Base-by-base conservation (phyloP, 2,888 invertebrate genomes). In the Tinea trinotella region DNA sequence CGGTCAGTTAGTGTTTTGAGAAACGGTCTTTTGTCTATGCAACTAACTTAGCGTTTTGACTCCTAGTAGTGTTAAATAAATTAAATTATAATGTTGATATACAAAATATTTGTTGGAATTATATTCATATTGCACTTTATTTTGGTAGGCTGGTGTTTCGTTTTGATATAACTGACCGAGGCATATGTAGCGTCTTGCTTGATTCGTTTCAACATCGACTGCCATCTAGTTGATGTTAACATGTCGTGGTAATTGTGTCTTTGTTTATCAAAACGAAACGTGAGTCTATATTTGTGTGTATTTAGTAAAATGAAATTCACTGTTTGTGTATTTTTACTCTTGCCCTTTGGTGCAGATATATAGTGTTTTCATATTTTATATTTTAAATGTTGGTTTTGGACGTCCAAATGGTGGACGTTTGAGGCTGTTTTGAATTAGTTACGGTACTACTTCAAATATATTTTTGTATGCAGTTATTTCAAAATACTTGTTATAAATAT, bases 391-490 rank as follows among this genome's bases (percentile, higher is more conserved):
- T 30, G 30, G 30, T 30, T 30, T 7, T 4, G 30, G 30, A n/a
- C 30, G 30, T 7, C n/a, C n/a, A n/a, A n/a, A n/a, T 4, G 7
- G 7, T 30, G 2, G 30, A 30, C 30, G 30, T n/a, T n/a, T 13
- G 13, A 24, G 2, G 40, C 40, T 6, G 4, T 40, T 40, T 40
- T 40, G 40, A 40, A 40, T 40, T 40, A 40, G 15, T 40, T 40
- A 7, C 7, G 30, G 30, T 15, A 40, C 12, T 40, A 40, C 13
- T 7, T 4, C 13, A 13, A 40, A 80, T 82, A 83, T 84, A 83
- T 84, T 82, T 83, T 83, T 80, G 81, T 84, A 84, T 75, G 69
- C 70, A 70, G 76, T 84, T 82, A 69, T 82, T 83, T 79, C 71
- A 68, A 18, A 64, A 75, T 62, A 65, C 62, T 76, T 80, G 83